Conservation (phyloP, 2,113 vertebrate genomes). For the Potamarius usumacintae region DNA sequence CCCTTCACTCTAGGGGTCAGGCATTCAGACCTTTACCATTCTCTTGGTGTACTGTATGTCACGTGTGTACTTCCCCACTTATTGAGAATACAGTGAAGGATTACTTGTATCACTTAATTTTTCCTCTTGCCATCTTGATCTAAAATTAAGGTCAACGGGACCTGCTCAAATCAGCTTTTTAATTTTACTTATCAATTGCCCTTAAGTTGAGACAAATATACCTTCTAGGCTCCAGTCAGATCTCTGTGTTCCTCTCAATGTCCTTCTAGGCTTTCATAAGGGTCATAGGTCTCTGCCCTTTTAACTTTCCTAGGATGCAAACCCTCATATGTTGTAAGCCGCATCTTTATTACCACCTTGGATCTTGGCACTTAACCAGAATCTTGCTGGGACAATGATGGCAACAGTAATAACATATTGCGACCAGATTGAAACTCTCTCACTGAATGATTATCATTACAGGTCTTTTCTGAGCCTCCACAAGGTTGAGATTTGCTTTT, state of each 20-base stretch:
- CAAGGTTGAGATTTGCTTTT: not conserved
- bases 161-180: too few relatives aligned
- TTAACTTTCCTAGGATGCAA: not conserved
- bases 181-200: not conserved
- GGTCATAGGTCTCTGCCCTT: not conserved
- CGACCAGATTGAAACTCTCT: not conserved
- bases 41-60: not conserved
- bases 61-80: not conserved
- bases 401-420: not conserved
- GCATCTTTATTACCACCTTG: not conserved
- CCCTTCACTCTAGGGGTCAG: not conserved
- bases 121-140: not conserved
- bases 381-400: not conserved
- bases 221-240: not conserved
- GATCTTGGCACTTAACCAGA: not conserved
- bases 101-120: not conserved
- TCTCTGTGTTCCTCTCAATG: not conserved
- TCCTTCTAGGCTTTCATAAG: not conserved
- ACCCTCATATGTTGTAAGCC: not conserved
- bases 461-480: not conserved
- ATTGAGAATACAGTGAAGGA: not conserved
- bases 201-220: not conserved
- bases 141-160: not conserved
- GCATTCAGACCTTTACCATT: not conserved
- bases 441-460: not conserved